Base-by-base conservation (phyloP, 2,888 invertebrate genomes). In the Azorinus chamasolen region DNA sequence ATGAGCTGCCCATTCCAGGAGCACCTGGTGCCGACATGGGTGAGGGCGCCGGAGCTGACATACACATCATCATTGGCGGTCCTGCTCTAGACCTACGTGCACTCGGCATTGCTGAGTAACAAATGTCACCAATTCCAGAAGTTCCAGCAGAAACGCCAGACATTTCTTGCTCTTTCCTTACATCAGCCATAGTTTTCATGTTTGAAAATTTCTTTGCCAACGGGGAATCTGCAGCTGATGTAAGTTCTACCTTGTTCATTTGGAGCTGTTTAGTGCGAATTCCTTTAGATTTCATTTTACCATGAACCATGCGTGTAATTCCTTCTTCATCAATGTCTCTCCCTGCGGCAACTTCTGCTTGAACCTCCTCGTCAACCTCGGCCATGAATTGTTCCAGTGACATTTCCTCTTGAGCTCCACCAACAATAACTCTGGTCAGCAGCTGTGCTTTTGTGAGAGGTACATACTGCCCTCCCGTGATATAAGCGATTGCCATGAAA, bases 401-500 rank as follows among this genome's bases (percentile, higher is more conserved):
- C 48, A 92, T 82, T 66, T 91, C 91, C 68, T 92, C 91, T 53
- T 88, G 87, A 0, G 90, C 91, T 1, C 90, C 89, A 6, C 90
- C 90, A 10, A 91, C 85, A 27, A 92, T 91, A 1, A 91, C 88
- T 57, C 89, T 76, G 0, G 87, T 82, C 1, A 91, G 77, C 5
- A 88, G 57, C 45, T 87, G 71, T 0, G 91, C 89, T 41, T 83
- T 86, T 0, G 78, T 62, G n/a, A 91, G 71, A 2, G 92, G 91
- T 4, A 91, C 87, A 72, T 91, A 91, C 69, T 90, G 91, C 4
- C 91, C 92, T 0, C 92, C 91, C 2, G 92, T 91, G 6, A 87
- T 78, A 64, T 85, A 88, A 0, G 91, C 88, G 14, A 92, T 50
- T 0, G 88, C 87, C 74, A 85, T 85, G 76, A 90, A 91, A 69